A percentile compares a stretch with the other conserved stretches of the same genome.
Conservation (phyloP, 1,140 invertebrate genomes). For the Penaeus japonicus region DNA sequence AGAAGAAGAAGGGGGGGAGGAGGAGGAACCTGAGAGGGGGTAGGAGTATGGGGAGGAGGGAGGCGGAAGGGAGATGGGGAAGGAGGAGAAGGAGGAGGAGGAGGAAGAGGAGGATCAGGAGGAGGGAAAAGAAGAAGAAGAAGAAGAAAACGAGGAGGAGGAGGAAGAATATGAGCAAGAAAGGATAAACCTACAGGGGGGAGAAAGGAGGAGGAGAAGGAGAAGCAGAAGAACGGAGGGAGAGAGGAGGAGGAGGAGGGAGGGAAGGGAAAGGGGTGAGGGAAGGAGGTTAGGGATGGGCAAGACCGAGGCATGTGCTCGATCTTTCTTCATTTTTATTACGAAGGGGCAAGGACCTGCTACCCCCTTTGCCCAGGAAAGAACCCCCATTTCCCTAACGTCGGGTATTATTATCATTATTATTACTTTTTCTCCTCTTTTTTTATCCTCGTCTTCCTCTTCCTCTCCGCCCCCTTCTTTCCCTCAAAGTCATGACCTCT, state of each 20-base stretch:
- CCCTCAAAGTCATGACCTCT: too few species aligned
- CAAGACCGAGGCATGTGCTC: background rate
- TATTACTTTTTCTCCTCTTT: too few species aligned
- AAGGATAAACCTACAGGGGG: background rate
- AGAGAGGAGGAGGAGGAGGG: background rate
- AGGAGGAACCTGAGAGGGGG: background rate
- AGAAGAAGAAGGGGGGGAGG: background rate
- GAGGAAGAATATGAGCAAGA: background rate
- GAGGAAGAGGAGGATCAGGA: too few species aligned
- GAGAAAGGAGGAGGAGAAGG: background rate
- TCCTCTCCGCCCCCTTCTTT: too few species aligned
- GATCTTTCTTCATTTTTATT: too few species aligned
- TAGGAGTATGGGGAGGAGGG: background rate
- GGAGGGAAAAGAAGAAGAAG: too few species aligned
- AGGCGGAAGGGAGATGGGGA: too few species aligned
- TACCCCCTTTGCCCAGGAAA: too few species aligned
- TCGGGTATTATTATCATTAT: too few species aligned
- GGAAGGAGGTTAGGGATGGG: background rate
- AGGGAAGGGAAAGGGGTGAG: background rate
- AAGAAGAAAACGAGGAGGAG: background rate
- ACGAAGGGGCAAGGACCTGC: too few species aligned
- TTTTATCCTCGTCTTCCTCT: too few species aligned
- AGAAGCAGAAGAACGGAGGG: background rate
- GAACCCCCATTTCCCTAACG: too few species aligned
- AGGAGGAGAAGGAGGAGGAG: background rate